phyloP scores from a whole-genome alignment of 2,797 vertebrate genomes.

The Brachyrhaphis roseni region DNA sequence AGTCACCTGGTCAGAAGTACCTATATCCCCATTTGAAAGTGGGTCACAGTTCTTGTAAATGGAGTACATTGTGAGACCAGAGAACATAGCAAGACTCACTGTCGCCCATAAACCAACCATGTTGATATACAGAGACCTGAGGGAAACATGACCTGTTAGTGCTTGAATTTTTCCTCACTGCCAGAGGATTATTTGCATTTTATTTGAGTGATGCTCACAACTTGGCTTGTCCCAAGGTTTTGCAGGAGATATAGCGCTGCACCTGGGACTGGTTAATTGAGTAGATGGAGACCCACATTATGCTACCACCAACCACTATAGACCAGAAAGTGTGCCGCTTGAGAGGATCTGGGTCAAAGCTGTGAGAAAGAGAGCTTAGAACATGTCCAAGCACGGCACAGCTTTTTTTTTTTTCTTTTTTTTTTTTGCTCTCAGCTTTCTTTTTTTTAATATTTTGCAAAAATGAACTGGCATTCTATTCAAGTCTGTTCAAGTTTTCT shows the following conservation, averaged over 20 bases:
- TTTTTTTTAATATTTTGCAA: neutral
- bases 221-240: conserved; percentile 81
- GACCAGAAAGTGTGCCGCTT: conserved; percentile 85
- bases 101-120: conserved; percentile 83
- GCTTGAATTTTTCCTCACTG: neutral
- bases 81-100: conserved; percentile 80
- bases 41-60: conserved; percentile 85
- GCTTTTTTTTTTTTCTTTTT: neutral
- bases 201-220: conserved; percentile 72
- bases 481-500: neutral
- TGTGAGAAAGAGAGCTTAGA: conserved; percentile 30
- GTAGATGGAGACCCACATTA: conserved; percentile 85
- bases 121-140: conserved; percentile 83
- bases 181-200: neutral
- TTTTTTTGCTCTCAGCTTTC: neutral
- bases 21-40: conserved; percentile 71
- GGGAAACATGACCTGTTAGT: conserved; percentile 30
- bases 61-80: conserved; percentile 84
- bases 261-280: conserved; percentile 87
- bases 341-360: conserved; percentile 83
- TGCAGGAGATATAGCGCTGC: conserved; percentile 86
- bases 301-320: conserved; percentile 79
- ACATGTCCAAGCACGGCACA: neutral
- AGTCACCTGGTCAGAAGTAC: conserved; percentile 77
- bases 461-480: neutral